Evolutionary conservation across 2,113 vertebrate genomes (phyloP), one percentile per base, ranked within the genome.

Genomic region (Callionymus lyra): DNA sequence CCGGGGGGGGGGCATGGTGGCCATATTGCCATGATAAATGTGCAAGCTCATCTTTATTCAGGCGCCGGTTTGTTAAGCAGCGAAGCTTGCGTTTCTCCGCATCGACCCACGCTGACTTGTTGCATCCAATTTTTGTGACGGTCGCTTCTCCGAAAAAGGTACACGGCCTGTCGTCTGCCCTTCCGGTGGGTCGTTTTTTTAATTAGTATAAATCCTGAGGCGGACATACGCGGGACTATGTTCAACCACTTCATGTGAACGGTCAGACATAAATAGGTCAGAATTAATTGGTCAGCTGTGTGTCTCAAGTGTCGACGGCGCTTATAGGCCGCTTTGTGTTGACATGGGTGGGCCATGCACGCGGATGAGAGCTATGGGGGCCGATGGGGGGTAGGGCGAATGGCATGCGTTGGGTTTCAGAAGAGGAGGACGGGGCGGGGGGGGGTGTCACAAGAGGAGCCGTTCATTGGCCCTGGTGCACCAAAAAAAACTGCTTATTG

Each of bases 321-420:
- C 56, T 63, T 63, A 64, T 67, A 55, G 48, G 56, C 41, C 46
- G 43, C 65, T 73, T 64, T 65, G 62, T 70, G 65, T 73, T 77
- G 76, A 77, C 65, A 70, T 64, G 74, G 65, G 60, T 72, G 59
- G 65, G 60, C 59, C 53, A 52, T 68, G 64, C 68, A 61, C 59
- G 62, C 54, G 70, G 63, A 54, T 60, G 65, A 52, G 65, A 66
- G 63, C 67, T 74, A 44, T n/a, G n/a, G 66, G 42, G 70, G 65
- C 50, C 47, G 64, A 59, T 81, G 80, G 82, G 83, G 83, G 84
- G 80, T 38, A 66, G 82, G 81, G 78, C 74, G 70, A 68, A 69
- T 57, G 63, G 64, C 62, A 73, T 72, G 65, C 59, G 16, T 67
- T 69, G 56, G 68, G 74, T 66, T 82, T 74, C 63, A 63, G 50